phyloP scores from a whole-genome alignment of 1,140 invertebrate genomes.

The Micrasema longulum region DNA sequence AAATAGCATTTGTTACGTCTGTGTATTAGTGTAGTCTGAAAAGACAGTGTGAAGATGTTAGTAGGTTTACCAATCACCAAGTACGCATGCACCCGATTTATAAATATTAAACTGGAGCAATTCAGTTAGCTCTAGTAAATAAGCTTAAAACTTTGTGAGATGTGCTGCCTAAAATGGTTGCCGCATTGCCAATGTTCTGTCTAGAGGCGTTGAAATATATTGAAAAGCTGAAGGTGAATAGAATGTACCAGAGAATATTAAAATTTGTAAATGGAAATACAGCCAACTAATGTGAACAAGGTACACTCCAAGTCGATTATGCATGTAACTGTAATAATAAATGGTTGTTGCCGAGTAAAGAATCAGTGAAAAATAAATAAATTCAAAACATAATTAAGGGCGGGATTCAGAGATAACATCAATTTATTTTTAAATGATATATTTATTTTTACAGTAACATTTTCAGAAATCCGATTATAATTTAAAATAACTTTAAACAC shows the following conservation, averaged over 20 bases:
- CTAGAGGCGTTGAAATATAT: conserved; percentile 19
- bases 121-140: neutral
- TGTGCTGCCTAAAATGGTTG: conserved; percentile 26
- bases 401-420: conserved; percentile 20
- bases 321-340: conserved; percentile 12
- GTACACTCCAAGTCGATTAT: neutral
- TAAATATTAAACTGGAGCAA: neutral
- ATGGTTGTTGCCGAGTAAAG: neutral
- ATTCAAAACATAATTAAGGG: neutral
- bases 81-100: conserved; percentile 43
- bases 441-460: conserved; percentile 32
- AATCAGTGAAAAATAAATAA: conserved; percentile 9
- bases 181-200: conserved; percentile 20
- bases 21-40: conserved; percentile 13
- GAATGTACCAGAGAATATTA: conserved; percentile 8
- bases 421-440: conserved; percentile 33
- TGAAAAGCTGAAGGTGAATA: conserved; percentile 25
- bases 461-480: conserved; percentile 10
- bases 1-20: neutral
- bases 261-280: neutral
- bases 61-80: conserved; percentile 45
- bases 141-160: conserved; percentile 16
- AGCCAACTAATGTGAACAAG: conserved; percentile 10
- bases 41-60: neutral
- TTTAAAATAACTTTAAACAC: conserved; percentile 8